Conservation (phyloP, 2,888 invertebrate species). For the Xylota segnis region DNA sequence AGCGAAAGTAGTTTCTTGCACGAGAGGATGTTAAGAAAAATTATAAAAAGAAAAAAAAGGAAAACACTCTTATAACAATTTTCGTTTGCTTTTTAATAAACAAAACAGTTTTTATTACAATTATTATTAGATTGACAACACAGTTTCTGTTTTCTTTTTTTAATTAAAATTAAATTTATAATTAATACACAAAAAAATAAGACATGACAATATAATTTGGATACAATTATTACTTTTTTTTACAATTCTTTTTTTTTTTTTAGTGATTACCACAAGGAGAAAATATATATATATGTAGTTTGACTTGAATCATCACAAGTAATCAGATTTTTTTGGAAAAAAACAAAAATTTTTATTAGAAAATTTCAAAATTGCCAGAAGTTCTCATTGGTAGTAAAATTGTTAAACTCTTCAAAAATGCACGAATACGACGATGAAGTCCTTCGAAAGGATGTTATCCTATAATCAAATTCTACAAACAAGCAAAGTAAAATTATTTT, state of each 20-base stretch:
- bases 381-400: slow-evolving; percentile 53
- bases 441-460: slow-evolving; percentile 66
- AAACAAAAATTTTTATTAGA: neutral
- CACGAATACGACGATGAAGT: slow-evolving; percentile 59
- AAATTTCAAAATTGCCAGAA: slow-evolving; percentile 56
- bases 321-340: neutral
- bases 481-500: slow-evolving; percentile 56
- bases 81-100: slow-evolving; percentile 25
- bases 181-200: slow-evolving; percentile 45
- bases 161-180: slow-evolving; percentile 27
- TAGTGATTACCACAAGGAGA: slow-evolving; percentile 35
- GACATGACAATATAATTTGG: slow-evolving; percentile 46
- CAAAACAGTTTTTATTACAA: slow-evolving; percentile 57
- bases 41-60: slow-evolving; percentile 37
- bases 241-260: slow-evolving; percentile 64
- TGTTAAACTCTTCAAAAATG: slow-evolving; percentile 65
- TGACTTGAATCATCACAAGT: slow-evolving; percentile 38
- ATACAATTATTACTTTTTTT: slow-evolving; percentile 53
- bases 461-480: slow-evolving; percentile 73
- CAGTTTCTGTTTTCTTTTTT: slow-evolving; percentile 35
- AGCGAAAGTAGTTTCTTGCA: slow-evolving; percentile 14
- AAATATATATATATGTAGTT: neutral
- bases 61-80: slow-evolving; percentile 46
- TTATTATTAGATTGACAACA: slow-evolving; percentile 59
- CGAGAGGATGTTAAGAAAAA: slow-evolving; percentile 20